phyloP scores from a whole-genome alignment of 2,797 vertebrate genomes.

The Epinephelus malabaricus region DNA sequence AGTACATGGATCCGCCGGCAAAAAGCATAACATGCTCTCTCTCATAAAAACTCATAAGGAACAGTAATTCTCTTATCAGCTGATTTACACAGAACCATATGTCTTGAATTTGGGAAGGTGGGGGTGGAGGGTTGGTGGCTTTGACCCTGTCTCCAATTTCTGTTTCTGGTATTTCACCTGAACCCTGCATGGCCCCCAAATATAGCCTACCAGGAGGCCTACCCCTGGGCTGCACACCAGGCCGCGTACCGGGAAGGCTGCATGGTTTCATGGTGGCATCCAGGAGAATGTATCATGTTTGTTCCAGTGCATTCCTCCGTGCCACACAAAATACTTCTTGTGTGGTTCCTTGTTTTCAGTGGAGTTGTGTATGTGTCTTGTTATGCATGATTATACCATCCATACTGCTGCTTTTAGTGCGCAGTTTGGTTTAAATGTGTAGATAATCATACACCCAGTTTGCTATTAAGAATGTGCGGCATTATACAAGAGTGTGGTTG shows the following conservation, averaged over 20 bases:
- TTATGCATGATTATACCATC: slow-evolving; percentile 28
- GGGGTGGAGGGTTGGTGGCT: slow-evolving; percentile 16
- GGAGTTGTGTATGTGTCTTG: slow-evolving; percentile 21
- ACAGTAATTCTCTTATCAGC: slow-evolving; percentile 39
- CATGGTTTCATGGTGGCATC: slow-evolving; percentile 51
- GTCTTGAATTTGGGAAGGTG: slow-evolving; percentile 37
- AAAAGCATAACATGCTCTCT: not conserved
- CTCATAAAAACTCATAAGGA: slow-evolving; percentile 21
- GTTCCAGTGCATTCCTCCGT: slow-evolving; percentile 41
- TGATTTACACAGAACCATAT: slow-evolving; percentile 48
- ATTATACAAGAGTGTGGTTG: slow-evolving; percentile 10
- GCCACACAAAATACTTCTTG: slow-evolving; percentile 43
- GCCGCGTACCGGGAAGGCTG: slow-evolving; percentile 21
- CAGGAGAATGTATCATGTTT: slow-evolving; percentile 47
- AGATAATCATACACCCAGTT: slow-evolving; percentile 33
- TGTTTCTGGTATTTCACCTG: slow-evolving; percentile 72
- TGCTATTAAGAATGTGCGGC: slow-evolving; percentile 22
- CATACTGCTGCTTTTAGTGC: slow-evolving; percentile 28
- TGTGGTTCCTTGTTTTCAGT: slow-evolving; percentile 45
- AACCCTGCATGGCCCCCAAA: slow-evolving; percentile 56
- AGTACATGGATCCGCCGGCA: not conserved
- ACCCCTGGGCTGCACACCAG: slow-evolving; percentile 21
- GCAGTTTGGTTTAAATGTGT: slow-evolving; percentile 44
- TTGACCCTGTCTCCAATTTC: slow-evolving; percentile 58
- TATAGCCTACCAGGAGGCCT: slow-evolving; percentile 55